phyloP scores from a whole-genome alignment of 2,888 invertebrate species.

The Ophonus ardosiacus region DNA sequence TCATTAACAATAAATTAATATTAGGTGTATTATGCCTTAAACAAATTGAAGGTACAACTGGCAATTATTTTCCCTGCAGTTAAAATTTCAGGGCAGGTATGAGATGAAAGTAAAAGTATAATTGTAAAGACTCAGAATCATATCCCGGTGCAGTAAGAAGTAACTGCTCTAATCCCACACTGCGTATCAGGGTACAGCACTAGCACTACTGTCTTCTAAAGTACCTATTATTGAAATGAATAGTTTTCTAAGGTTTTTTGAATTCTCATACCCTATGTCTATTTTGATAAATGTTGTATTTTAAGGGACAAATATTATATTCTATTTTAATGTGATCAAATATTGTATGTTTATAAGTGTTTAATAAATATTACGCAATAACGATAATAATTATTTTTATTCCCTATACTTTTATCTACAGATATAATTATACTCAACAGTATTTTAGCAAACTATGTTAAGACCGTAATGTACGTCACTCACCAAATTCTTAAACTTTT shows the following conservation, averaged over 20 bases:
- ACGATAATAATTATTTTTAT: background rate
- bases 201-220: slow-evolving; percentile 67
- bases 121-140: background rate
- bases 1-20: too few relatives aligned
- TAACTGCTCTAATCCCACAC: slow-evolving; percentile 55
- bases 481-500: too few relatives aligned
- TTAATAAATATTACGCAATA: slow-evolving; percentile 63
- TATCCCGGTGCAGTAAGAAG: slow-evolving; percentile 4
- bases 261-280: slow-evolving; percentile 58
- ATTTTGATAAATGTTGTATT: slow-evolving; percentile 64
- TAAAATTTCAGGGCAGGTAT: background rate
- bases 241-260: slow-evolving; percentile 61
- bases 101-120: background rate
- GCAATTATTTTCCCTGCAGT: background rate
- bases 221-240: slow-evolving; percentile 59
- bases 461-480: too few relatives aligned
- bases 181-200: slow-evolving; percentile 69
- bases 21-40: background rate
- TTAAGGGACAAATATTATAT: slow-evolving; percentile 58
- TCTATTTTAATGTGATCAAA: slow-evolving; percentile 64
- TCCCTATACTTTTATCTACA: too few relatives aligned
- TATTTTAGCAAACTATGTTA: too few relatives aligned
- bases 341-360: slow-evolving; percentile 64
- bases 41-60: background rate
- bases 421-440: too few relatives aligned